phyloP scores from a whole-genome alignment of 2,113 vertebrate genomes.

The Globicephala melas region DNA sequence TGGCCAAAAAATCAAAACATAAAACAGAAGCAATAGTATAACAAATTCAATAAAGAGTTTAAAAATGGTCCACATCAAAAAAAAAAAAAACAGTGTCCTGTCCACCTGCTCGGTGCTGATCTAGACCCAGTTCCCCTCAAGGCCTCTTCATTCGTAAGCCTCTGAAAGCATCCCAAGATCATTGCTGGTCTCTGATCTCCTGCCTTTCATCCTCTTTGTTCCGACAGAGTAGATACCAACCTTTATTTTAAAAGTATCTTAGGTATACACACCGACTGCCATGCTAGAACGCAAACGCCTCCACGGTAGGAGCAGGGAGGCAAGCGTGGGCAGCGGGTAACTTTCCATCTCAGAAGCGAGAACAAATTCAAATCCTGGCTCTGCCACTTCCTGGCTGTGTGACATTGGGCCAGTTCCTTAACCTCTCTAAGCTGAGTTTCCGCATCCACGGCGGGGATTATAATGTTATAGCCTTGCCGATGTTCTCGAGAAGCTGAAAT shows the following conservation, averaged over 20 bases:
- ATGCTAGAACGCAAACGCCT: background rate
- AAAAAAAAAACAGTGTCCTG: too few species aligned
- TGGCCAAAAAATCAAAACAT: too few species aligned
- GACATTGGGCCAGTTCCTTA: background rate
- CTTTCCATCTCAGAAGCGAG: background rate
- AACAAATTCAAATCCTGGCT: background rate
- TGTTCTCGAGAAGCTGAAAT: background rate
- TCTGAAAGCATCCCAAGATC: background rate
- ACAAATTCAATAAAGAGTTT: too few species aligned
- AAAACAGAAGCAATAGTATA: too few species aligned
- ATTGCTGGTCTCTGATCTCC: background rate
- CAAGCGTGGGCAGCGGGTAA: background rate
- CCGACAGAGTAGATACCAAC: background rate
- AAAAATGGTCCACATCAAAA: too few species aligned
- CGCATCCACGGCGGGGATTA: fast-evolving
- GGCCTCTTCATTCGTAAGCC: background rate
- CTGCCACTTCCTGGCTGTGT: background rate
- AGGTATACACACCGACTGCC: background rate
- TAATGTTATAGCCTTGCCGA: too few species aligned
- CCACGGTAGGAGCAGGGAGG: background rate
- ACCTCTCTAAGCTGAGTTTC: background rate
- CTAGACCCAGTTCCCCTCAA: background rate
- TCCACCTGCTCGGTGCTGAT: too few species aligned
- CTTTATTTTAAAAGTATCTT: background rate
- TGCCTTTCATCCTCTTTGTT: background rate